Evolutionary conservation across 2,797 vertebrate genomes (phyloP).

Genomic region (Notolepis coatsorum): DNA sequence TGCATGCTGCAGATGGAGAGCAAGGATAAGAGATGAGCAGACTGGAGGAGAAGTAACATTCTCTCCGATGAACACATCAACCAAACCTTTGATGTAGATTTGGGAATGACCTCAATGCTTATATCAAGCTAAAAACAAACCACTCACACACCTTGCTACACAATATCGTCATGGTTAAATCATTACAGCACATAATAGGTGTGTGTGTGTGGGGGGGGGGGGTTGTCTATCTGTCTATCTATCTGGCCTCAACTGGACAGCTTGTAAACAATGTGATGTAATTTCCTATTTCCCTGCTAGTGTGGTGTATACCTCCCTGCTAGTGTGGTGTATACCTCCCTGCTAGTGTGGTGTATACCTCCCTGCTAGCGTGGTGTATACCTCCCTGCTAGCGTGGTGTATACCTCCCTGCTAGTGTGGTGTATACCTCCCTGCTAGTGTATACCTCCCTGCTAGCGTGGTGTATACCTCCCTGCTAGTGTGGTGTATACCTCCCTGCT

Average conservation of each 20-base stretch:
- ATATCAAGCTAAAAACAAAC: slow-evolving; percentile 1
- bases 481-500: too few relatives aligned
- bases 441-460: not conserved
- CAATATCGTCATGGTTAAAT: slow-evolving; percentile 8
- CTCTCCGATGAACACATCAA: slow-evolving; percentile 43
- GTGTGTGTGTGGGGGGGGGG: too few relatives aligned
- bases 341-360: too few relatives aligned
- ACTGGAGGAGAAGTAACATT: slow-evolving; percentile 5
- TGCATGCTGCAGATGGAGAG: not conserved
- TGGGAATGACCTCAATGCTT: slow-evolving; percentile 18
- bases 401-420: not conserved
- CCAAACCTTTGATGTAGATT: slow-evolving; percentile 34
- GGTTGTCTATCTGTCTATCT: slow-evolving; percentile 17
- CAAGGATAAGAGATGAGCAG: not conserved
- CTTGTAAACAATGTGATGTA: too few relatives aligned
- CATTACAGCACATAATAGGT: slow-evolving; percentile 25
- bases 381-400: too few relatives aligned
- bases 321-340: not conserved
- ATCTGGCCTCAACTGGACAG: slow-evolving; percentile 4
- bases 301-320: not conserved
- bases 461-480: too few relatives aligned
- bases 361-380: too few relatives aligned
- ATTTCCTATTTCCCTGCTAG: slow-evolving; percentile 2
- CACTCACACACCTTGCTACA: not conserved
- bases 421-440: not conserved